Evolutionary conservation across 2,888 invertebrate genomes (phyloP), one percentile per base, ranked within the genome.

Genomic region (Melieria crassipennis): DNA sequence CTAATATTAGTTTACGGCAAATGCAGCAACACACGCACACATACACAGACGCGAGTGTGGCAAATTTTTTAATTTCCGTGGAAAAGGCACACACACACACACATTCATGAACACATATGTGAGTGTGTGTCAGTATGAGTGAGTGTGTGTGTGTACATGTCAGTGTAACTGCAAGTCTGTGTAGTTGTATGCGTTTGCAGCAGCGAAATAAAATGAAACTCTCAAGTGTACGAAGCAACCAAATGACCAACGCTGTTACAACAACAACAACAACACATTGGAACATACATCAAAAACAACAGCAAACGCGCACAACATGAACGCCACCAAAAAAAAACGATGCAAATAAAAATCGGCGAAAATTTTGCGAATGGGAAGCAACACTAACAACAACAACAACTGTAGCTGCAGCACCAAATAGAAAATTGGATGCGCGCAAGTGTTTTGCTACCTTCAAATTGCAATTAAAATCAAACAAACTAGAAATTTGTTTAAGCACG

Each of bases 381-480:
- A 55, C 61, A 65, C 52, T 52, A 70, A 16, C 47, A 69, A 30
- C 62, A 62, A 56, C n/a, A 62, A 61, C 11, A 43, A 50, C 3
- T 7, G 10, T 57, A 47, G 56, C 13, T 47, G 7, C 13, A 16
- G 43, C 43, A 48, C 30, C 42, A 45, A 46, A 62, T 58, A 60
- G 46, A 56, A 72, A 72, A 62, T 46, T 56, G 48, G 47, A 45
- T 46, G 58, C 58, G 57, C 56, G 50, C 61, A 70, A 67, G 73
- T 64, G 69, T 66, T 70, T 74, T 63, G 62, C 70, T 73, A 70
- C 74, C 74, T 72, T 70, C 74, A 74, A 74, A 74, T 74, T 74
- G 74, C 74, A 74, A 74, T 74, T 74, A 74, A 72, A 72, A 74
- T 74, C 74, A 74, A 74, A 74, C 74, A 74, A 74, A 74, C 74